Conservation (phyloP, 2,113 vertebrate genomes). For the Melanerpes aurifrons region DNA sequence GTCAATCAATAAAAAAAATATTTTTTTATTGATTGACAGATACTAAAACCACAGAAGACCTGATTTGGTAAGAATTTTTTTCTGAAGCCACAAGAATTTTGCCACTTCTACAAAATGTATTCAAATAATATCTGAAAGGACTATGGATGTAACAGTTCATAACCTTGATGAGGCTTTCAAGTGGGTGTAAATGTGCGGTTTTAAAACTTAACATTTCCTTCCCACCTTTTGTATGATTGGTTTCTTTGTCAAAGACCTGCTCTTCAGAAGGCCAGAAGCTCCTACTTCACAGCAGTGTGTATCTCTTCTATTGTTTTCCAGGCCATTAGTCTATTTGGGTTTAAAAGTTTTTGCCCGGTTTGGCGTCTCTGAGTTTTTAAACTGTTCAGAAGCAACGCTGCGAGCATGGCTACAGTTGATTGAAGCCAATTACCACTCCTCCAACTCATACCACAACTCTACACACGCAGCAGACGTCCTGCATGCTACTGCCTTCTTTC, state of each 20-base stretch:
- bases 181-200: neutral
- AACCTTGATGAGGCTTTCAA: neutral
- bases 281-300: neutral
- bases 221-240: neutral
- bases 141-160: neutral
- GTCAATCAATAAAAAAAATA: neutral
- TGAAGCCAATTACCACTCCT: conserved; percentile 93
- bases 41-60: neutral
- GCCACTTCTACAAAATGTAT: neutral
- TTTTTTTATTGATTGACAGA: neutral
- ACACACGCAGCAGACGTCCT: conserved; percentile 93
- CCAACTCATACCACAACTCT: conserved; percentile 97
- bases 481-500: conserved; percentile 94
- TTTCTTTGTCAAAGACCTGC: neutral
- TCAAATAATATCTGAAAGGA: neutral
- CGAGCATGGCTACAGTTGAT: conserved; percentile 95
- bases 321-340: conserved; percentile 92
- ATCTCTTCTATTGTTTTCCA: conserved; percentile 60
- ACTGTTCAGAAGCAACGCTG: conserved; percentile 87
- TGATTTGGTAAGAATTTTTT: neutral
- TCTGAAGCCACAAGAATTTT: neutral
- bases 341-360: conserved; percentile 92
- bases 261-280: neutral
- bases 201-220: neutral
- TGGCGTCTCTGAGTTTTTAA: conserved; percentile 91